These are phyloP conservation scores for Melopsittacus undulatus DNA, from an alignment of 2,797 vertebrate genomes.

Conservation along the genomic window DNA sequence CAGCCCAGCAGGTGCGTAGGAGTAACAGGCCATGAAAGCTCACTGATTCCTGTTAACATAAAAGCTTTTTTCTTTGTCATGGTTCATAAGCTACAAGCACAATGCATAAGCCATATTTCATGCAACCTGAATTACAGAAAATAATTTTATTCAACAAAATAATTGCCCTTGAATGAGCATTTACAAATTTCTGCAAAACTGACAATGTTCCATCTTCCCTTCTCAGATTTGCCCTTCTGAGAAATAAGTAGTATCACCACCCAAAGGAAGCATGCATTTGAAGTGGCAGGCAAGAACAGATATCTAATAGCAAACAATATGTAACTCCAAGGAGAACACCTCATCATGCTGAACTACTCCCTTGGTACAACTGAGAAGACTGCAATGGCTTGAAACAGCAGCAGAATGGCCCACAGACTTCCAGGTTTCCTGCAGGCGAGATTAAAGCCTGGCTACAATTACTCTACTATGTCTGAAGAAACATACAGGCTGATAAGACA, in stretches of 20 bases:
- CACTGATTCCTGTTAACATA: background rate
- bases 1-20: background rate
- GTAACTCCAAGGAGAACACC: background rate
- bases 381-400: fast-evolving
- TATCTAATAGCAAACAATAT: background rate
- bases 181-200: background rate
- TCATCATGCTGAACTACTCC: fast-evolving
- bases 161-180: background rate
- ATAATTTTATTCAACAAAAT: background rate
- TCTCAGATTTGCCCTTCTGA: background rate
- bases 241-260: background rate
- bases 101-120: background rate
- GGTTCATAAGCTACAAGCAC: background rate
- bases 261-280: background rate
- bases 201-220: background rate
- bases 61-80: background rate
- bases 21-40: background rate
- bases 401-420: background rate
- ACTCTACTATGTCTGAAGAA: background rate
- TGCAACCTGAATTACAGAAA: background rate
- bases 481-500: background rate
- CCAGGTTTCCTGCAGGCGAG: background rate
- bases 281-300: background rate
- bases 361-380: fast-evolving
- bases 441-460: background rate